Conservation (phyloP, 2,888 invertebrate genomes). For the Phoenoteleia sp. region DNA sequence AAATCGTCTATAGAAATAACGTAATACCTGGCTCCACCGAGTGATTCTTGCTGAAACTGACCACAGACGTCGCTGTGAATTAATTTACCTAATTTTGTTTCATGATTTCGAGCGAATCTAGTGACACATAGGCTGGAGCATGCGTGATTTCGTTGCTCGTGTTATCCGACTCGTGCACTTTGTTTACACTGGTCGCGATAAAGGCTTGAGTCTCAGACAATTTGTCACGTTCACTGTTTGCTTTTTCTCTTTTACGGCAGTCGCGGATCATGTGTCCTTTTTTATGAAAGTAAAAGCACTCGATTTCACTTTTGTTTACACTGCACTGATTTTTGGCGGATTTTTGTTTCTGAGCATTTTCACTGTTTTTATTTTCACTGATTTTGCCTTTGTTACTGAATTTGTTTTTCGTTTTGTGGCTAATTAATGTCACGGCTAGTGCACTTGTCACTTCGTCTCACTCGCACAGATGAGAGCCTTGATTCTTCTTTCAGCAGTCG, state of each 20-base stretch:
- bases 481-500: conserved; percentile 68
- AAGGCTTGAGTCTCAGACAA: not conserved
- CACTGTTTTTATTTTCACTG: not conserved
- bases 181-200: not conserved
- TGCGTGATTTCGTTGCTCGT: not conserved
- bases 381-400: not conserved
- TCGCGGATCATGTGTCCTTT: not conserved
- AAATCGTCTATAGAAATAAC: not conserved
- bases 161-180: not conserved
- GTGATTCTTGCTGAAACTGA: not conserved
- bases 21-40: not conserved
- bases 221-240: not conserved
- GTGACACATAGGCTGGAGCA: not conserved
- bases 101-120: not conserved
- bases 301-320: not conserved
- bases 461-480: not conserved
- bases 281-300: conserved; percentile 3
- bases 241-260: not conserved
- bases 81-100: not conserved
- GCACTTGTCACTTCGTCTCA: not conserved
- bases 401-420: not conserved
- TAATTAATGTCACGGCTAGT: conserved; percentile 1
- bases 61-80: not conserved
- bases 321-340: not conserved
- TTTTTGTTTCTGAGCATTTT: not conserved